Conservation (phyloP, 2,888 invertebrate species). For the Hyalella azteca region DNA sequence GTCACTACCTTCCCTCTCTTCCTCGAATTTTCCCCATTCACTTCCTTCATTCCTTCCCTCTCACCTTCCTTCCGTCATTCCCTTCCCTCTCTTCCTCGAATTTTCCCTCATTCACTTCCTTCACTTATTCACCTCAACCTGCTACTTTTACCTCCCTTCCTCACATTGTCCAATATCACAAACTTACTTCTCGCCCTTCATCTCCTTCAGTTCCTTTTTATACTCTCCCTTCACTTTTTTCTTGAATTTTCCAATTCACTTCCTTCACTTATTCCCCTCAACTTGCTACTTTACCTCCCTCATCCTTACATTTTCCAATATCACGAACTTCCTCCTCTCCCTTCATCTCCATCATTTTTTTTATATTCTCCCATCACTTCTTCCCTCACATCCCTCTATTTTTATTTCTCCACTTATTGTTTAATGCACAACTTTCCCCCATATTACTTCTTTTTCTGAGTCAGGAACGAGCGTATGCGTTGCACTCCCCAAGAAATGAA, state of each 20-base stretch:
- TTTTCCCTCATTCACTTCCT: background rate
- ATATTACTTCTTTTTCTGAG: no score
- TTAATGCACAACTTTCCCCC: no score
- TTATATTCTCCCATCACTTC: background rate
- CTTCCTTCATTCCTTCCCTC: background rate
- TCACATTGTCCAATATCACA: background rate
- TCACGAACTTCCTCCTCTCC: background rate
- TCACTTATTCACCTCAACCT: background rate
- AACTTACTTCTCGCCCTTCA: background rate
- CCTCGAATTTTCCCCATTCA: background rate
- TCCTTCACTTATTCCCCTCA: background rate
- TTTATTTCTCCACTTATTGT: no score
- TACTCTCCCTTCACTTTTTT: background rate
- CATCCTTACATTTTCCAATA: background rate
- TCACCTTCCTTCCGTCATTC: background rate
- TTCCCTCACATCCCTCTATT: background rate
- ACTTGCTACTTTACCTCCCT: background rate
- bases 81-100: background rate
- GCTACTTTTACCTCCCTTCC: background rate
- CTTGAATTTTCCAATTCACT: background rate
- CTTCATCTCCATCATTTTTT: background rate
- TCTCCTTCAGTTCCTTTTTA: background rate
- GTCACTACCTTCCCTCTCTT: background rate
- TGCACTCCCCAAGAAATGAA: no score
- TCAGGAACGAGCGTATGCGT: no score